Conservation (phyloP, 2,888 invertebrate genomes). For the Petrolisthes cinctipes region DNA sequence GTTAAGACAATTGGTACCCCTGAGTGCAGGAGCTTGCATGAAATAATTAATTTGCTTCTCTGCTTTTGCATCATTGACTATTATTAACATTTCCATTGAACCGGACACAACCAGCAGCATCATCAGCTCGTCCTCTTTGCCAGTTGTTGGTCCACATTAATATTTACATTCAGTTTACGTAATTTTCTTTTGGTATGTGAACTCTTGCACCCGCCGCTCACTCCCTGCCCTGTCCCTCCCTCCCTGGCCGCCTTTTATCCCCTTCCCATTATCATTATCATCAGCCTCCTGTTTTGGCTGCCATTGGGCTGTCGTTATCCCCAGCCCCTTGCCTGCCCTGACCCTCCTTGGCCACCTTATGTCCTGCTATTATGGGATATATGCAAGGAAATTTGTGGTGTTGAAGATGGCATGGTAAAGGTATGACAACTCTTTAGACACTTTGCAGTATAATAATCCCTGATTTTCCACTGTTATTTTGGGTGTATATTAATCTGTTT, state of each 20-base stretch:
- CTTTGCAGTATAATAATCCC: too few relatives aligned
- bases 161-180: constrained; percentile 25
- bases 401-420: too few relatives aligned
- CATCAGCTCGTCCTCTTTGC: not conserved
- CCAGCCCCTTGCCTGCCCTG: constrained; percentile 1
- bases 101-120: not conserved
- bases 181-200: constrained; percentile 51
- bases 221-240: not conserved
- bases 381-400: too few relatives aligned
- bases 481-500: too few relatives aligned
- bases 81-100: not conserved
- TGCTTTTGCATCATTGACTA: constrained; percentile 1
- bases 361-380: not conserved
- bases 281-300: too few relatives aligned
- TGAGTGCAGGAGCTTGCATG: constrained; percentile 18
- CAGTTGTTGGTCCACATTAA: not conserved
- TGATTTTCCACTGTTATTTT: too few relatives aligned
- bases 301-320: not conserved
- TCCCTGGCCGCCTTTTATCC: too few relatives aligned
- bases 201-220: constrained; percentile 47
- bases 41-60: constrained; percentile 4
- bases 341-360: constrained; percentile 1
- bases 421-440: too few relatives aligned
- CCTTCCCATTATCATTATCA: too few relatives aligned
- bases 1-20: not conserved